Percentiles rank a stretch among this genome's conserved stretches.
Evolutionary conservation across 1,140 invertebrate genomes (phyloP).

Genomic region (Wiebesia pumilae): DNA sequence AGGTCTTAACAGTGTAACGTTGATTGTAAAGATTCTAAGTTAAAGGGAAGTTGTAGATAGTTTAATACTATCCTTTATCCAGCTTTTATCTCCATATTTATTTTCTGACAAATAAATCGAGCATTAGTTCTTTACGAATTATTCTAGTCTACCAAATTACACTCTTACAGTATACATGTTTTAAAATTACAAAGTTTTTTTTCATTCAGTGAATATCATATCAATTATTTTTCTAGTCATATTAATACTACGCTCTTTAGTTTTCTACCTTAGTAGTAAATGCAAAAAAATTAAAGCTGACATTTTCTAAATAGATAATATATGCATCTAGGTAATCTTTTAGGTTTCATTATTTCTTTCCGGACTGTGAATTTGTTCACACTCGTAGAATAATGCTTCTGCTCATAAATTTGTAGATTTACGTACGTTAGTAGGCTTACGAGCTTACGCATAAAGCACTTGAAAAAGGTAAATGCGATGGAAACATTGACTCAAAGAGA

Average conservation of each 20-base stretch:
- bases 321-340: neutral
- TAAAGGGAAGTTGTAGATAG: neutral
- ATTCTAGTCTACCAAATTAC: neutral
- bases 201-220: neutral
- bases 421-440: constrained; percentile 3
- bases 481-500: constrained; percentile 24
- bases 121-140: neutral
- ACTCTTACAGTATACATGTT: neutral
- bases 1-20: neutral
- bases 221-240: neutral
- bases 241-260: neutral
- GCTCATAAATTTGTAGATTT: neutral
- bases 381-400: constrained; percentile 9
- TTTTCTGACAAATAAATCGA: neutral
- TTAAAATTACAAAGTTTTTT: neutral
- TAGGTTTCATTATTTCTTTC: neutral
- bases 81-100: neutral
- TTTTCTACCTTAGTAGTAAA: neutral
- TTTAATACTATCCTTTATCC: neutral
- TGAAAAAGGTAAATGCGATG: constrained; percentile 24
- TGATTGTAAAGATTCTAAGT: neutral
- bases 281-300: neutral
- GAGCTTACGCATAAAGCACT: neutral
- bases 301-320: neutral
- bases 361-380: neutral